Base-by-base conservation (phyloP, 2,113 vertebrate species). In the Illadopsis cleaveri region DNA sequence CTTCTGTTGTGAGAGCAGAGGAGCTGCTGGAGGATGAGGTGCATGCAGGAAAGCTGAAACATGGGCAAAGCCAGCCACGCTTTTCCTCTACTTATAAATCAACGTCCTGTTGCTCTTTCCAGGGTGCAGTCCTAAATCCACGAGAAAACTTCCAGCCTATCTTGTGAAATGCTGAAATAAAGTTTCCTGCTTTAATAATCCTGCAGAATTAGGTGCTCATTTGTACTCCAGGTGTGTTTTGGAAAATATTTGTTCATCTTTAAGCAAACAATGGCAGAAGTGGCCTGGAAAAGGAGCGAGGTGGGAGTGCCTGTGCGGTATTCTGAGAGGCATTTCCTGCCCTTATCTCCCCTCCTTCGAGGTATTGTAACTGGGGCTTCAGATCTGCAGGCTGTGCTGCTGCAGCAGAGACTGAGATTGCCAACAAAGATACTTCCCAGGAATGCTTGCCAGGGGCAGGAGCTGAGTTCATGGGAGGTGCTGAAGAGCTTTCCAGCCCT, bases 241-340 rank as follows among this genome's bases (percentile, higher is more conserved):
- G 92, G 76, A 90, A 95, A 94, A 73, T 88, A 69, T 90, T 92
- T 94, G 65, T 78, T 94, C 88, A 89, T 93, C 72, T 92, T 84
- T 78, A 33, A 89, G 82, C 12, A 5, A 94, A 96, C 96, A 95
- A 93, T 96, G 60, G 82, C 83, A 77, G 80, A 96, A 95, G 86
- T 30, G 82, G 61, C 62, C 76, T 92, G 96, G 93, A 89, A 90
- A 89, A 86, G 91, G 82, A 70, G 68, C 35, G 4, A 89, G 86
- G 95, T 97, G 96, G 96, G 96, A 95, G 89, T 78, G 96, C 82
- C 45, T 7, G 22, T 51, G n/a, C 28, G 5, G 45, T 82, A 77
- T 92, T 68, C n/a, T 0, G 20, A 89, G 95, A 97, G 95, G 95
- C 90, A 94, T 94, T 96, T 96, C 94, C 94, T 96, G 90, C 94